phyloP scores from a whole-genome alignment of 2,113 vertebrate species.

The Microcebus ravelobensis region DNA sequence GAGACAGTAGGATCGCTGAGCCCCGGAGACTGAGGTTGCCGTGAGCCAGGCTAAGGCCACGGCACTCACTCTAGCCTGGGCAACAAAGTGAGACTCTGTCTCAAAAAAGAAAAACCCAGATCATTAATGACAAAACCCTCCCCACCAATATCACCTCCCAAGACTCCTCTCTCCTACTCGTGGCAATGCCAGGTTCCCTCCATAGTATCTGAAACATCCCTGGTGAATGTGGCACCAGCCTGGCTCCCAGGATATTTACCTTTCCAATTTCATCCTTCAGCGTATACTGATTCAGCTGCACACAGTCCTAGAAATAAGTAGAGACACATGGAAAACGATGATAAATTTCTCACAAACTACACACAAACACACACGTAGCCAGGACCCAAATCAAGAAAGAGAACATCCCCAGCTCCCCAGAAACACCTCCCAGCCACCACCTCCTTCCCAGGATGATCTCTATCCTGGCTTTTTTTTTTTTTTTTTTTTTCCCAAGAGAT shows the following conservation, averaged over 20 bases:
- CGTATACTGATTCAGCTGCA: slow-evolving; percentile 98
- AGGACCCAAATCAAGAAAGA: not conserved
- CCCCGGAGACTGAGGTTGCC: too few species aligned
- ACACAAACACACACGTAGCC: not conserved
- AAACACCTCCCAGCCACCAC: not conserved
- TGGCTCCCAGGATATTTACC: slow-evolving; percentile 82
- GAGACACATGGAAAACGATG: not conserved
- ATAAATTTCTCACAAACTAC: not conserved
- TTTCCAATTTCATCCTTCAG: slow-evolving; percentile 99
- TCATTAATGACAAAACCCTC: not conserved
- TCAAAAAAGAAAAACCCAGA: too few species aligned
- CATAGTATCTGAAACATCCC: not conserved
- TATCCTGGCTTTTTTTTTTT: not conserved
- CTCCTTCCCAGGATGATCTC: not conserved
- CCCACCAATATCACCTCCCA: not conserved
- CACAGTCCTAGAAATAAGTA: slow-evolving; percentile 90
- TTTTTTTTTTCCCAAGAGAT: too few species aligned
- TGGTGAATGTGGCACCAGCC: not conserved
- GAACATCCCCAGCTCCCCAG: not conserved
- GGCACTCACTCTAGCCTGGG: too few species aligned
- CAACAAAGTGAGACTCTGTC: too few species aligned
- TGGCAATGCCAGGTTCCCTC: fast-evolving
- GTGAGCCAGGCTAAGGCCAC: too few species aligned
- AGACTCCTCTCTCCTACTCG: not conserved
- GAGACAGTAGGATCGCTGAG: too few species aligned